Evolutionary conservation across 2,888 invertebrate species (phyloP), one percentile per base, ranked within the genome.

Genomic region (Tromatobia lineatoria): DNA sequence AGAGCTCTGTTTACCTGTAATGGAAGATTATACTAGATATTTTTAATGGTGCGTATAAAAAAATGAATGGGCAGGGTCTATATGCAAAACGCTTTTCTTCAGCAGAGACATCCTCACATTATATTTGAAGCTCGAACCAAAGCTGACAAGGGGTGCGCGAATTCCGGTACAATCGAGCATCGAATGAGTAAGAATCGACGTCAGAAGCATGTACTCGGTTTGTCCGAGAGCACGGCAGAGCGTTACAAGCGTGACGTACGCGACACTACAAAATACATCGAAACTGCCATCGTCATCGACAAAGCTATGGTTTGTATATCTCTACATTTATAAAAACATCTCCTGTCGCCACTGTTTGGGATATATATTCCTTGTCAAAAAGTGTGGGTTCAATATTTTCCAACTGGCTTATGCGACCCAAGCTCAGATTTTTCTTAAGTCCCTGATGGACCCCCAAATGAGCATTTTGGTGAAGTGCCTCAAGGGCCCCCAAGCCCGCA

Each of bases 51-150:
- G 20, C 8, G 0, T 50, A 25, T 11, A 3, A 13, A 23, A 57
- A 25, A 13, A 10, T 20, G 61, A 57, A 64, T 52, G 64, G 75
- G 77, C 83, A 83, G 85, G 67, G 85, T 91, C 91, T 92, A 93
- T 91, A 93, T 92, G 89, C 88, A 88, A 83, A 82, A 75, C 93
- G 69, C 84, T 95, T 96, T 95, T 96, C 95, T 96, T 95, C 96
- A 97, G 97, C 97, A 98, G 97, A 98, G 98, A 95, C 98, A 99
- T 96, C 99, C 99, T 92, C 99, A 99, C 96, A 97, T 99, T 94
- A 98, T 99, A 94, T 99, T 98, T 95, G 98, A 98, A 94, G 98
- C 98, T 92, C 96, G 98, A 89, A 97, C 97, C 82, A 98, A 98
- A 94, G 96, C 97, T 89, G 97, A 97, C 95, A 98, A 98, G 94